Conservation (phyloP, 2,113 vertebrate genomes). For the Cephalopholis sonnerati region DNA sequence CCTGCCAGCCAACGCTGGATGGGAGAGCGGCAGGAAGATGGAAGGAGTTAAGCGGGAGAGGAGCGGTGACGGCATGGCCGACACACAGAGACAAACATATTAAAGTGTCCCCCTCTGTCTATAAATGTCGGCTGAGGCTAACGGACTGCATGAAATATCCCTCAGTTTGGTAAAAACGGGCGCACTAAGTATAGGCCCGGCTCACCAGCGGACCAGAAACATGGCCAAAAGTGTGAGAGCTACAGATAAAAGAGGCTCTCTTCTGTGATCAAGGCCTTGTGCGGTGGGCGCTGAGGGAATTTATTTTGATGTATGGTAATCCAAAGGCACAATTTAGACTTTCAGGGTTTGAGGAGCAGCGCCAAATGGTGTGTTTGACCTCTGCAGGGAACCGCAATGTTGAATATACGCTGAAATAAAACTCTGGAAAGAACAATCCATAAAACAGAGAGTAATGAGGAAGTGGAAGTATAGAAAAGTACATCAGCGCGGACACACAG, state of each 20-base stretch:
- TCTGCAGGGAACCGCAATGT: constrained; percentile 64
- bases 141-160: constrained; percentile 67
- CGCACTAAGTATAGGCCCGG: constrained; percentile 77
- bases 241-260: constrained; percentile 76
- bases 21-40: constrained; percentile 48
- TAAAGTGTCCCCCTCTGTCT: constrained; percentile 80
- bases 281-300: constrained; percentile 75
- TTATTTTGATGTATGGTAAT: constrained; percentile 81
- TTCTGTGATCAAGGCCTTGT: constrained; percentile 78
- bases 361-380: constrained; percentile 76
- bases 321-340: constrained; percentile 81
- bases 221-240: constrained; percentile 81
- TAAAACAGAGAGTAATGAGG: constrained; percentile 64
- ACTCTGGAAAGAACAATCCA: constrained; percentile 53
- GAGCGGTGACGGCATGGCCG: constrained; percentile 63
- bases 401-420: constrained; percentile 67
- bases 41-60: constrained; percentile 67
- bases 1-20: constrained; percentile 46
- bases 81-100: constrained; percentile 73
- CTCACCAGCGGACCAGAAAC: constrained; percentile 81
- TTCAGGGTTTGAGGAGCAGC: constrained; percentile 65
- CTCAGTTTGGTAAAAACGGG: constrained; percentile 75
- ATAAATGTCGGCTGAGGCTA: constrained; percentile 76
- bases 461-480: constrained; percentile 46
- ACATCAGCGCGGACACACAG: constrained; percentile 48